phyloP scores from a whole-genome alignment of 2,797 vertebrate species.

The Microcaecilia unicolor region DNA sequence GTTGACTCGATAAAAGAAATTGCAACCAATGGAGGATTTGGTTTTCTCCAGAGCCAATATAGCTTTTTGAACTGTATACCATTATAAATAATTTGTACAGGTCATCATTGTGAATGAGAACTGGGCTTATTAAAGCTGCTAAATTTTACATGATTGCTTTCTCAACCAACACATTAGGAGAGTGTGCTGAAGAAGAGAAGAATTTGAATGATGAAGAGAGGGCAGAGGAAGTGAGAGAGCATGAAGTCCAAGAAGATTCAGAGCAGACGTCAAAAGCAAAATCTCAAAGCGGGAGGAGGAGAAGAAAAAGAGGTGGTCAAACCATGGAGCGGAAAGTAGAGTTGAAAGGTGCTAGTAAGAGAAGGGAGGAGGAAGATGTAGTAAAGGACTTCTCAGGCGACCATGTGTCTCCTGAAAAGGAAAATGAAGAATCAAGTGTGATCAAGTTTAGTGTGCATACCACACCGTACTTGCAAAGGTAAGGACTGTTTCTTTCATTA shows the following conservation, averaged over 20 bases:
- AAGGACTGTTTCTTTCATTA: too few species aligned
- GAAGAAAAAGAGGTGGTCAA: slow-evolving; percentile 17
- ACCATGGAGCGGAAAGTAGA: slow-evolving; percentile 8
- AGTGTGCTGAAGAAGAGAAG: slow-evolving; percentile 5
- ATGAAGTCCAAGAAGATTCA: slow-evolving; percentile 8
- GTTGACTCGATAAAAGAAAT: too few species aligned
- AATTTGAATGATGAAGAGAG: slow-evolving; percentile 1
- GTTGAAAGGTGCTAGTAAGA: slow-evolving; percentile 2
- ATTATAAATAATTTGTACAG: too few species aligned
- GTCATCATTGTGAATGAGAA: too few species aligned
- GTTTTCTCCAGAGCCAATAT: too few species aligned
- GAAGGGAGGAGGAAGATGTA: background rate
- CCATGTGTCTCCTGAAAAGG: slow-evolving; percentile 30
- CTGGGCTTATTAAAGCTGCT: too few species aligned
- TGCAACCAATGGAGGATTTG: too few species aligned
- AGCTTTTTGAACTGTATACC: too few species aligned
- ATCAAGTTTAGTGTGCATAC: slow-evolving; percentile 67
- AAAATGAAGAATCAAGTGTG: slow-evolving; percentile 40
- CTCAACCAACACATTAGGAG: slow-evolving; percentile 32
- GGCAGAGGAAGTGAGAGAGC: slow-evolving; percentile 3
- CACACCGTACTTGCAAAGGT: slow-evolving; percentile 76
- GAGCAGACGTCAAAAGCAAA: slow-evolving; percentile 8
- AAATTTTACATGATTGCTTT: too few species aligned
- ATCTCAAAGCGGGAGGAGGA: slow-evolving; percentile 10
- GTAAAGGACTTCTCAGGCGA: background rate